Conservation (phyloP, 2,113 vertebrate species). For the Regulus satrapa region DNA sequence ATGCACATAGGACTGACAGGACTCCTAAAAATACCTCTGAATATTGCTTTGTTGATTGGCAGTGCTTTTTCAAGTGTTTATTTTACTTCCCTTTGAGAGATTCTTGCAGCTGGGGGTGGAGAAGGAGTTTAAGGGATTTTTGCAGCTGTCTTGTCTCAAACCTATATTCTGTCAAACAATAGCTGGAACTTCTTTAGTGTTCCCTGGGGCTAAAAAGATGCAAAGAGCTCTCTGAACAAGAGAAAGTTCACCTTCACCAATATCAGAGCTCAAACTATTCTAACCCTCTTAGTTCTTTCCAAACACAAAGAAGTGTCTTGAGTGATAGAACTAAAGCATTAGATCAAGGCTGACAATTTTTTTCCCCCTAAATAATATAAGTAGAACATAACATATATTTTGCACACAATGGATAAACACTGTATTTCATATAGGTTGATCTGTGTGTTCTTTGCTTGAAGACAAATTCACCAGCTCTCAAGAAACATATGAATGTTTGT, state of each 20-base stretch:
- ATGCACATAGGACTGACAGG: not conserved
- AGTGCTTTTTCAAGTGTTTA: not conserved
- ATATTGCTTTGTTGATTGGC: not conserved
- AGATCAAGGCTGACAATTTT: not conserved
- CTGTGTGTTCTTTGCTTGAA: not conserved
- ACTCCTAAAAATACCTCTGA: not conserved
- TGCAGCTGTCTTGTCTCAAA: constrained; percentile 9
- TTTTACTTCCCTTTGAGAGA: not conserved
- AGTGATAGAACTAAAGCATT: not conserved
- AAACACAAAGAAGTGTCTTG: not conserved
- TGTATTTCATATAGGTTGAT: not conserved
- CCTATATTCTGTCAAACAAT: not conserved
- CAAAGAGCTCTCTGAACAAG: not conserved
- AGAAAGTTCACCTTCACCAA: not conserved
- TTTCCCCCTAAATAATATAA: not conserved
- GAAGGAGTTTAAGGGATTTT: not conserved
- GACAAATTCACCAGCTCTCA: not conserved
- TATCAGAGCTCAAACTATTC: not conserved
- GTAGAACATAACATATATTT: not conserved
- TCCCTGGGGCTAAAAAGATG: not conserved
- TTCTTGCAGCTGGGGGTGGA: not conserved
- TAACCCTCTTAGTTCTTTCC: not conserved
- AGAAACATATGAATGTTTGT: not conserved
- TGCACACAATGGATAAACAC: not conserved
- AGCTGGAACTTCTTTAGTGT: not conserved